phyloP scores from a whole-genome alignment of 2,113 vertebrate genomes.

The Ptyas mucosa region DNA sequence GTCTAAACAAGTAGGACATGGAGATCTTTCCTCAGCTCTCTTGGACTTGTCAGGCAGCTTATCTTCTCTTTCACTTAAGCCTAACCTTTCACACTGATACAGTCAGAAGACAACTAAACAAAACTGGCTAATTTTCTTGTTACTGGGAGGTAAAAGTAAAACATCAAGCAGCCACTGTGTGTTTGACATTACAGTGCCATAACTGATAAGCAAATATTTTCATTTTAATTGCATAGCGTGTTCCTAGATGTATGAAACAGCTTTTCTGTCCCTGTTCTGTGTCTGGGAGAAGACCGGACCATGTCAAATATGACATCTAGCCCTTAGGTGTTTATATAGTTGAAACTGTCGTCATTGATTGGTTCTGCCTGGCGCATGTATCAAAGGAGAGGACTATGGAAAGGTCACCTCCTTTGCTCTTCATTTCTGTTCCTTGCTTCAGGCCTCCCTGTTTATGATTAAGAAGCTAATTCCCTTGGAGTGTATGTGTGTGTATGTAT shows the following conservation, averaged over 20 bases:
- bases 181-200: conserved; percentile 45
- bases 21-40: conserved; percentile 41
- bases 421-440: conserved; percentile 43
- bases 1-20: conserved; percentile 27
- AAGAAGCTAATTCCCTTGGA: conserved; percentile 44
- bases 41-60: conserved; percentile 45
- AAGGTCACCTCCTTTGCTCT: conserved; percentile 41
- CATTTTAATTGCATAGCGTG: conserved; percentile 40
- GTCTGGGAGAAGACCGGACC: conserved; percentile 22
- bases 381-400: conserved; percentile 53
- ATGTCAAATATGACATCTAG: conserved; percentile 41
- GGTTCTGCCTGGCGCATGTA: conserved; percentile 56
- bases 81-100: conserved; percentile 47
- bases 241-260: conserved; percentile 26
- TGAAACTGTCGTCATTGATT: conserved; percentile 56
- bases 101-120: conserved; percentile 35
- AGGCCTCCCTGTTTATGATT: conserved; percentile 57
- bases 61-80: conserved; percentile 28
- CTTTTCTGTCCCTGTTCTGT: conserved; percentile 37
- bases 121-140: conserved; percentile 49
- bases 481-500: background rate
- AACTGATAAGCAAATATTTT: conserved; percentile 60
- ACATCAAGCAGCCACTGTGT: conserved; percentile 32
- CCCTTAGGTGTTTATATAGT: conserved; percentile 53
- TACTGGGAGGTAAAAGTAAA: conserved; percentile 56